Evolutionary conservation across 2,888 invertebrate species (phyloP), one percentile per base, ranked within the genome.

Genomic region (Arge pagana): DNA sequence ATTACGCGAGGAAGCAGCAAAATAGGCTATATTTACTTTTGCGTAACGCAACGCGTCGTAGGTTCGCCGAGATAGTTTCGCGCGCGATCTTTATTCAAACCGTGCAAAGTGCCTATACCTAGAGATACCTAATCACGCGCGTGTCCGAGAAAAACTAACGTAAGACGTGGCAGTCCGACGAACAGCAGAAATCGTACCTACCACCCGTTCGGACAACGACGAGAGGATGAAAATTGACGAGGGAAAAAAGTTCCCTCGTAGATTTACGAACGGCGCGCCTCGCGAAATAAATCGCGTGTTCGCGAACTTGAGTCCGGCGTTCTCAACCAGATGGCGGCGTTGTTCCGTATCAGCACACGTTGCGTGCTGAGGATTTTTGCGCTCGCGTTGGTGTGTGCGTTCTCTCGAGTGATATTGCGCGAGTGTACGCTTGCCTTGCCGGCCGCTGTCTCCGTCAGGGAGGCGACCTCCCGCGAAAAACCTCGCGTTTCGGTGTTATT

Each of bases 321-420:
- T 21, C 10, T 8, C 6, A 33, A 23, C 53, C 56, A 68, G 70
- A 65, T 69, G 70, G 66, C 68, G 58, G 50, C 43, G 31, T 53
- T 54, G 57, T 51, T 36, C 50, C 54, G 4, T 36, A 53, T 56
- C 52, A 62, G 55, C 58, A 43, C 31, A 50, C 30, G 51, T 30
- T 18, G 24, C 21, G 30, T 24, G 50, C 33, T 26, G 50, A 49
- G 16, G 39, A 15, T 49, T 48, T 31, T 45, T 41, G 28, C 40
- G 31, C 23, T 43, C 15, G 28, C 41, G 48, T 53, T 28, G 28
- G 52, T 52, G 28, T 49, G 54, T 45, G 13, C 13, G 45, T 33
- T 33, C 7, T 10, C 13, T 8, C 3, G 33, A 33, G 45, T 48
- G 56, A 55, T 52, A 55, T 53, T 36, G 40, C 43, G 49, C 35